These are phyloP conservation scores for Glaucomys volans DNA, from an alignment of 2,113 vertebrate genomes.

Conservation along the genomic window DNA sequence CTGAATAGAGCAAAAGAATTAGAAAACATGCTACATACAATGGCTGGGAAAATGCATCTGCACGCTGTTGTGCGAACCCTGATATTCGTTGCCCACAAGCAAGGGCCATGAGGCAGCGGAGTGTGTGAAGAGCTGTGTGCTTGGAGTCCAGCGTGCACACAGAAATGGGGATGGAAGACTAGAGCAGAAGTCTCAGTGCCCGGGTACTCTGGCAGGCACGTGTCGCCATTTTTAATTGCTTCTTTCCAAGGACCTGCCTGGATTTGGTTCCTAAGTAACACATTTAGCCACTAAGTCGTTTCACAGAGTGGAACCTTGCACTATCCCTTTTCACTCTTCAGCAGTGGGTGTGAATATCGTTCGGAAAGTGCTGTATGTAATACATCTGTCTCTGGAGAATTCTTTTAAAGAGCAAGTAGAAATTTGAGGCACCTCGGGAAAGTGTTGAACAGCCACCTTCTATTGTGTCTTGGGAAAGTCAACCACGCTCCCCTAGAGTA, in stretches of 20 bases:
- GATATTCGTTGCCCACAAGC: conserved; percentile 81
- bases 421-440: conserved; percentile 64
- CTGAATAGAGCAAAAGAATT: conserved; percentile 91
- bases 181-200: conserved; percentile 39
- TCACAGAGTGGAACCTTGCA: conserved; percentile 58
- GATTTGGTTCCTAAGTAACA: conserved; percentile 58
- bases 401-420: conserved; percentile 26
- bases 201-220: not conserved
- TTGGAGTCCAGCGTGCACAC: conserved; percentile 55
- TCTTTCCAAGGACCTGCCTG: conserved; percentile 76
- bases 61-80: conserved; percentile 85
- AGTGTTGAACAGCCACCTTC: conserved; percentile 22
- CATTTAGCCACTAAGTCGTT: conserved; percentile 74
- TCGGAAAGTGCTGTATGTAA: conserved; percentile 68
- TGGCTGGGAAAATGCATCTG: conserved; percentile 89
- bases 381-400: conserved; percentile 76
- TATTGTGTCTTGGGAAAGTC: conserved; percentile 51
- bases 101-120: conserved; percentile 83
- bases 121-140: conserved; percentile 76
- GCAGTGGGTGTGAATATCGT: conserved; percentile 74
- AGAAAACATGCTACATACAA: conserved; percentile 91
- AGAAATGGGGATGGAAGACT: conserved; percentile 67
- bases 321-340: conserved; percentile 62
- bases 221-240: not conserved
- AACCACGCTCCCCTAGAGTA: conserved; percentile 19